These are phyloP conservation scores for Stictonetta naevosa DNA, from an alignment of 2,113 vertebrate genomes.

Conservation along the genomic window DNA sequence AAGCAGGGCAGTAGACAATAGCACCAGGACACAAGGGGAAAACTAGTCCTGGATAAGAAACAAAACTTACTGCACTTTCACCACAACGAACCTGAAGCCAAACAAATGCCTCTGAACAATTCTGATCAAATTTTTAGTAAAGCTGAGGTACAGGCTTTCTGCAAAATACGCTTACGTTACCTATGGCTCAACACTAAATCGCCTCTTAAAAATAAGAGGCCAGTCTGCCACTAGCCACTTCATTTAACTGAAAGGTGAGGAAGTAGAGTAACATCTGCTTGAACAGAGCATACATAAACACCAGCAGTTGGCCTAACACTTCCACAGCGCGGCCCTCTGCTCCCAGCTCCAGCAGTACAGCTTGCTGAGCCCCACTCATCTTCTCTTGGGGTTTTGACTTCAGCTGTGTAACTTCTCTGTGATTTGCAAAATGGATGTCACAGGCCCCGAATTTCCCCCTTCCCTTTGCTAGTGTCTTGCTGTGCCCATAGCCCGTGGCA, in stretches of 20 bases:
- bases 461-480: background rate
- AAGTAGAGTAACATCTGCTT: background rate
- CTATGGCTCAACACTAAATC: background rate
- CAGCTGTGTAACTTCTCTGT: fast-evolving
- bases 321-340: background rate
- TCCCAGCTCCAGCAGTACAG: background rate
- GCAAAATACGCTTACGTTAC: fast-evolving
- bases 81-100: background rate
- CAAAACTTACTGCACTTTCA: background rate
- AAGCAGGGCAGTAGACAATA: background rate
- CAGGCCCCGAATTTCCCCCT: background rate
- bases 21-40: background rate
- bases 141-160: background rate
- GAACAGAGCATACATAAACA: background rate
- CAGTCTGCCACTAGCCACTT: background rate
- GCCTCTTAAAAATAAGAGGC: background rate
- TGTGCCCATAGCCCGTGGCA: background rate
- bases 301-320: background rate
- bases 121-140: background rate
- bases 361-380: background rate
- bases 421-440: background rate
- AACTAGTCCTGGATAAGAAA: background rate
- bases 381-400: background rate
- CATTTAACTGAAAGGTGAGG: background rate
- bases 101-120: background rate